A percentile compares a stretch with the other conserved stretches of the same genome.
phyloP scores from a whole-genome alignment of 37 sponge, comb jelly and placozoan genomes.

The Aplysina aerophoba region DNA sequence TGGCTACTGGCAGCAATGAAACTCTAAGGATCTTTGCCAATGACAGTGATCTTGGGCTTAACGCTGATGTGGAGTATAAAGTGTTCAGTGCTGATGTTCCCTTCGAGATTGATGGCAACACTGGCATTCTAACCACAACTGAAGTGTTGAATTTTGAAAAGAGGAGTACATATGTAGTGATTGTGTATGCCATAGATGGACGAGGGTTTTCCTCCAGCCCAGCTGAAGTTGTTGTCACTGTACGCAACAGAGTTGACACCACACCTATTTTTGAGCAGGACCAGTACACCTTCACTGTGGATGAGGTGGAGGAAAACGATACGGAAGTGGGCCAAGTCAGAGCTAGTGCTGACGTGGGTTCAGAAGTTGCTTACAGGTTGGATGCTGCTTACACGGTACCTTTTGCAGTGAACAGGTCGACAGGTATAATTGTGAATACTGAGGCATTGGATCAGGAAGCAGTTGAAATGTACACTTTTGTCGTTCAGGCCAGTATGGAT shows the following conservation, averaged over 20 bases:
- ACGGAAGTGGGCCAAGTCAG: conserved; percentile 4
- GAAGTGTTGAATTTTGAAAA: conserved; percentile 42
- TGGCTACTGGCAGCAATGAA: conserved; percentile 45
- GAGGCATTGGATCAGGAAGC: neutral
- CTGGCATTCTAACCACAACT: conserved; percentile 38
- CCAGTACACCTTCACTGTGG: conserved; percentile 13
- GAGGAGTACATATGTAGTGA: neutral
- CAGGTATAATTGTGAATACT: conserved; percentile 1
- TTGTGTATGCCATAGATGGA: conserved; percentile 13
- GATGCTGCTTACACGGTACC: neutral
- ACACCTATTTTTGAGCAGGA: conserved; percentile 37
- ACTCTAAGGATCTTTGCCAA: conserved; percentile 46
- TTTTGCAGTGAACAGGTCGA: neutral
- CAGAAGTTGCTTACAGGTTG: neutral
- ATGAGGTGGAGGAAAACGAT: neutral
- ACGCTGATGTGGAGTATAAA: conserved; percentile 42
- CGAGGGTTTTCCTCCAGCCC: conserved; percentile 1
- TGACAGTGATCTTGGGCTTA: conserved; percentile 50
- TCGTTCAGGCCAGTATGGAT: conserved; percentile 27
- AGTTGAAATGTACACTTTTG: neutral
- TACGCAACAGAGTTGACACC: conserved; percentile 54
- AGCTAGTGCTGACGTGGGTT: neutral
- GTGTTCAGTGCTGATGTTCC: neutral
- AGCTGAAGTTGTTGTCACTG: neutral
- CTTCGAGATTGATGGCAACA: conserved; percentile 24